phyloP scores from a whole-genome alignment of 2,113 vertebrate species.

The Bujurquina vittata region DNA sequence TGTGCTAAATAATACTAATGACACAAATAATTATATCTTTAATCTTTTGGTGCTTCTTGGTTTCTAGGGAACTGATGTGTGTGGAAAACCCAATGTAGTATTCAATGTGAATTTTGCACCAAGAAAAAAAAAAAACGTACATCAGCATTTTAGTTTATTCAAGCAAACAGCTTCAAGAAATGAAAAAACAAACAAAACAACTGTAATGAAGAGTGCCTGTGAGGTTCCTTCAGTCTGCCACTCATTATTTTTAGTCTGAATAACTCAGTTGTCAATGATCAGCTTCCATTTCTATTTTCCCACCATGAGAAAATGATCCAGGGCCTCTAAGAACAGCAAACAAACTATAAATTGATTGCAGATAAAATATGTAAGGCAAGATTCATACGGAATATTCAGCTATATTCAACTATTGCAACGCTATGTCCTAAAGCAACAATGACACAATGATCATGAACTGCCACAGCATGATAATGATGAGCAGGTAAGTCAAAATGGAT shows the following conservation, averaged over 20 bases:
- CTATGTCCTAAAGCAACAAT: neutral
- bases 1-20: constrained; percentile 53
- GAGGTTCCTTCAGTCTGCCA: neutral
- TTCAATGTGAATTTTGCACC: constrained; percentile 17
- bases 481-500: neutral
- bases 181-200: neutral
- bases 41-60: neutral
- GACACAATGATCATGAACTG: neutral
- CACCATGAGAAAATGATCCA: neutral
- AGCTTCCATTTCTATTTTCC: neutral
- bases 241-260: neutral
- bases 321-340: fast-evolving
- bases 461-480: neutral
- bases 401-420: too few relatives aligned
- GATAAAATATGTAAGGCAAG: neutral
- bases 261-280: neutral
- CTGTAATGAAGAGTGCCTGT: neutral
- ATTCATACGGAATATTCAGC: neutral
- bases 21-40: constrained; percentile 22
- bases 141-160: constrained; percentile 3
- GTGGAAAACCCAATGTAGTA: neutral
- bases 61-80: neutral
- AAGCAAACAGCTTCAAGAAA: neutral
- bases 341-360: neutral
- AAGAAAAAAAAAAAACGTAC: neutral